Evolutionary conservation across 2,888 invertebrate species (phyloP), one percentile per base, ranked within the genome.

Genomic region (Electrophaes corylata): DNA sequence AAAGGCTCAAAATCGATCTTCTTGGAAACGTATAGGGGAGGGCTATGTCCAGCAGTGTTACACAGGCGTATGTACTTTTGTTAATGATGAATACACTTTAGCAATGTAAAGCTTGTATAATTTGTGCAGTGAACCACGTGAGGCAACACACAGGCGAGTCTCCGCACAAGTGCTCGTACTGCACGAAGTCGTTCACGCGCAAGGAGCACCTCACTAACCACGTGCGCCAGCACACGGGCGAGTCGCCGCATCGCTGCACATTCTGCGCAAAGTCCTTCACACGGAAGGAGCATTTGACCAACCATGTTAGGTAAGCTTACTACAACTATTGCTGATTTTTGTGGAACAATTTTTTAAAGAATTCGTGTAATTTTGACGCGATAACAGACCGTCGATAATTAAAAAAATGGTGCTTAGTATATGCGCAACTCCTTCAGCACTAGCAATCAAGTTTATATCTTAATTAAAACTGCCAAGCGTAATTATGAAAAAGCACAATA

Each of bases 221-320:
- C 87, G 96, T 96, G 81, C 93, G 96, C 51, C 96, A 96, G 81
- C 97, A 97, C 85, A 96, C 96, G 41, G 96, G 96, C 73, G 97
- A 97, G 86, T 96, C 96, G 70, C 96, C 96, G 59, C 96, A 96
- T 78, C 94, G 96, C 65, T 97, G 97, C 82, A 95, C 95, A 72
- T 96, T 95, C 86, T 97, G 96, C 91, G 94, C 95, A 69, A 96
- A 96, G 82, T 95, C 96, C 35, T 96, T 96, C 86, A 96, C 96
- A 1, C 93, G 96, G 71, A 96, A 96, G 86, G 97, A 97, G 81
- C 96, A 97, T 84, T 93, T 97, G 67, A 96, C 96, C 66, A 96
- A 96, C 84, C 97, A 97, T 79, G 95, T 97, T 82, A 93, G 95
- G 88, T 92, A 73, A 78, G 85, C 3, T 72, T 26, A 4, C 33